Evolutionary conservation across 2,888 invertebrate genomes (phyloP), one percentile per base, ranked within the genome.

Genomic region (Leptopterna dolabrata): DNA sequence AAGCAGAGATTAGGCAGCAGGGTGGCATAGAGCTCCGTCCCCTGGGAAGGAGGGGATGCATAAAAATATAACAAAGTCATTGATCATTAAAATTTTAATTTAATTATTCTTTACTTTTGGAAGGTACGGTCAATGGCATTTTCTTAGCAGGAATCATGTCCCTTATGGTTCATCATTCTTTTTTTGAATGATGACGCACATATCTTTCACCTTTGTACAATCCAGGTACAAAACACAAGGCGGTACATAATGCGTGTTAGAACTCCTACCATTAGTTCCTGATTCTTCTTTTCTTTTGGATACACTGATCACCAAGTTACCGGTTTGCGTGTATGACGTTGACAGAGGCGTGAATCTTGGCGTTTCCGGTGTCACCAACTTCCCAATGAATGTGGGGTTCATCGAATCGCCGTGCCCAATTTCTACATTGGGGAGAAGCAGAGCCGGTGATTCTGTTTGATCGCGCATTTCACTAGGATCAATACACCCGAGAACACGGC

Each of bases 141-240:
- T 47, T 47, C 13, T 13, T 13, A 9, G 47, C 47, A 47, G 13
- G 36, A 36, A n/a, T n/a, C n/a, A n/a, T 43, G 43, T 47, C 13
- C 36, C 36, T 36, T 36, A 36, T 36, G 7, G 2, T 36, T 36
- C 36, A 2, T 36, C 36, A 4, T 36, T 36, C 36, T 36, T 36
- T n/a, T n/a, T n/a, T 36, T 36, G 51, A 14, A 81, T 81, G 14
- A 55, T 55, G 81, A 81, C 81, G 29, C 81, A 81, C 51, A 81
- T 47, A 29, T 55, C 81, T 36, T 55, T 51, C 27, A 81, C 81
- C 29, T 81, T 27, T 0, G 81, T 81, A 24, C 81, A 81, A 24
- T 81, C 81, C 55, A 81, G 51, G 55, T 81, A 81, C 29, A 81
- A 36, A 7, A 81, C 81, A 29, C 81, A 81, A 16, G 81, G 81